These are phyloP conservation scores for Lindbergichthys nudifrons DNA, from an alignment of 2,797 vertebrate species.

Conservation along the genomic window DNA sequence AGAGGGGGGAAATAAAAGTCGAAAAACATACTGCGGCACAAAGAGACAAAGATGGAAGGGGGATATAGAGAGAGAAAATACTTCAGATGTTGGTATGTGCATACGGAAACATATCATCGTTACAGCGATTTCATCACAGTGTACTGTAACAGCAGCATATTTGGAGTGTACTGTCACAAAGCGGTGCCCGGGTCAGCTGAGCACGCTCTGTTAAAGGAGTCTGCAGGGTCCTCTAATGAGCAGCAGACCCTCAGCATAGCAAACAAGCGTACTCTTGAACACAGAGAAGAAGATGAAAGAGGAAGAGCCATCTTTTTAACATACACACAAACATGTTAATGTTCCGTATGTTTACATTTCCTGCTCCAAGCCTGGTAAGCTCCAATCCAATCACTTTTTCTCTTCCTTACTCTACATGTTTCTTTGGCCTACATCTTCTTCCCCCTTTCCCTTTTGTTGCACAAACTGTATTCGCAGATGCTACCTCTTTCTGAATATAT, in stretches of 20 bases:
- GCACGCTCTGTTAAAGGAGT: slow-evolving; percentile 46
- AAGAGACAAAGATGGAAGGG: slow-evolving; percentile 9
- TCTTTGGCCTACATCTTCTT: slow-evolving; percentile 16
- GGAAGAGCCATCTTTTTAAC: slow-evolving; percentile 21
- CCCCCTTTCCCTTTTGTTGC: slow-evolving; percentile 13
- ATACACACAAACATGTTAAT: slow-evolving; percentile 27
- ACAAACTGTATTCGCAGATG: slow-evolving; percentile 34
- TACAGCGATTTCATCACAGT: slow-evolving; percentile 80
- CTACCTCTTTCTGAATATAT: slow-evolving; percentile 23
- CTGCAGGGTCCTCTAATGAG: slow-evolving; percentile 76
- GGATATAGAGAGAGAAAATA: slow-evolving; percentile 27
- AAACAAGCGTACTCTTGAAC: slow-evolving; percentile 51
- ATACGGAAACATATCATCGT: slow-evolving; percentile 54
- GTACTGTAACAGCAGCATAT: slow-evolving; percentile 71
- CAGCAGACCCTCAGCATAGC: slow-evolving; percentile 56
- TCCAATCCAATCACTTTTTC: slow-evolving; percentile 1
- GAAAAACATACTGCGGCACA: slow-evolving; percentile 39
- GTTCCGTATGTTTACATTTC: slow-evolving; percentile 8
- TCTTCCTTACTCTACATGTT: slow-evolving; percentile 11
- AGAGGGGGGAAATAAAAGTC: slow-evolving; percentile 48
- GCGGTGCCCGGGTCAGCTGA: slow-evolving; percentile 63
- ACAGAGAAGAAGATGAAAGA: slow-evolving; percentile 40
- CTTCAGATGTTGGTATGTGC: slow-evolving; percentile 40
- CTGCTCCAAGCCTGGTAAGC: neutral
- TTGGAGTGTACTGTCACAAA: slow-evolving; percentile 47